Evolutionary conservation across 2,113 vertebrate species (phyloP).

Genomic region (Urocynchramus pylzowi): DNA sequence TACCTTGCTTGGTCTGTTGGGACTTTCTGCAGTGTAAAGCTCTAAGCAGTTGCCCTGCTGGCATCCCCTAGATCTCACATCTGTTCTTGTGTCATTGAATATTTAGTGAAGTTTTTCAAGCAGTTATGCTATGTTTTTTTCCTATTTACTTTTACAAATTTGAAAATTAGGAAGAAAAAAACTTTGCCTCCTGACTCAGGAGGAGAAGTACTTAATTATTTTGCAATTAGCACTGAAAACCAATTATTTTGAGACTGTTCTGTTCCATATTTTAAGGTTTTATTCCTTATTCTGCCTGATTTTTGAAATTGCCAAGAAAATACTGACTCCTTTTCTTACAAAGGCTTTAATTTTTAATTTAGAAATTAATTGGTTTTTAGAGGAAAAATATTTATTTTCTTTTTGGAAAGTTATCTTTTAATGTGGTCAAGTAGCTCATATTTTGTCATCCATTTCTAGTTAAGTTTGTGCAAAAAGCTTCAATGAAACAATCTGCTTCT

Average conservation of each 20-base stretch:
- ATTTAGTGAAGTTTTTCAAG: background rate
- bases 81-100: background rate
- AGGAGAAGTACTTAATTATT: background rate
- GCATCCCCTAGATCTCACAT: background rate
- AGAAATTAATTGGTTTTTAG: background rate
- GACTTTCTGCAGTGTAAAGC: background rate
- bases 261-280: background rate
- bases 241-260: background rate
- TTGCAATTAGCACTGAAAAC: background rate
- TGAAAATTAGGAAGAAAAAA: background rate
- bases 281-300: background rate
- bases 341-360: background rate
- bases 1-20: background rate
- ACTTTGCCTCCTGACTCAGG: background rate
- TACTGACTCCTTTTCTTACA: background rate
- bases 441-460: background rate
- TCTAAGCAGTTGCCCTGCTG: background rate
- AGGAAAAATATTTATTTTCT: background rate
- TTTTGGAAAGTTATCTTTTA: background rate
- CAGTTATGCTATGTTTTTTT: fast-evolving
- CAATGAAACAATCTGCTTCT: background rate
- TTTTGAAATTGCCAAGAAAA: background rate
- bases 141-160: background rate
- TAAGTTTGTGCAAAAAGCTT: background rate
- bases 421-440: background rate